Evolutionary conservation across 2,888 invertebrate genomes (phyloP), one percentile per base, ranked within the genome.

Genomic region (Yponomeuta plumbellus): DNA sequence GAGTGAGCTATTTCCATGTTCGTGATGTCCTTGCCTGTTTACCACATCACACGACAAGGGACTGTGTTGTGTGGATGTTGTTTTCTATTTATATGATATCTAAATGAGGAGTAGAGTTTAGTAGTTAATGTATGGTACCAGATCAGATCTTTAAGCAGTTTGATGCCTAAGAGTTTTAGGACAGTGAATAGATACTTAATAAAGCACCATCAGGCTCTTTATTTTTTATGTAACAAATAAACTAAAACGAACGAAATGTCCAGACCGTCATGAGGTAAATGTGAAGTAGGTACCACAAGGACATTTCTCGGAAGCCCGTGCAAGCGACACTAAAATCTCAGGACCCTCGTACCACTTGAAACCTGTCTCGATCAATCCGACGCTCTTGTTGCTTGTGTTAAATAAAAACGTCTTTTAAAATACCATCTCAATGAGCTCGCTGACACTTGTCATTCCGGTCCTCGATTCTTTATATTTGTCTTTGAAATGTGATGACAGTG

Each of bases 401-500:
- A 88, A 89, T 89, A 89, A 90, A 86, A 90, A 85, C 83, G 82
- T 85, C 86, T 88, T 78, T 88, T 86, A 87, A 90, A 87, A 90
- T 89, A 85, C 87, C 88, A 89, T 76, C 80, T 80, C 80, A 86
- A 87, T 82, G 87, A 83, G 80, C 81, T 75, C 82, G 79, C 81
- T 88, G 88, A 88, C 91, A 89, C 89, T 90, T 86, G 89, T 91
- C 90, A 90, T 88, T 86, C 88, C 84, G 84, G 83, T 81, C 81
- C 85, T 86, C 91, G 85, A 91, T 89, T 85, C 88, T 90, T 91
- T 91, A 90, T 90, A 88, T 90, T 91, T 91, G 91, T 91, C 91
- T 91, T 91, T 90, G 88, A 91, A 90, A 90, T 90, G 90, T 90
- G 91, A 91, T 91, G 91, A 91, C 91, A 91, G 88, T 88, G 84